Base-by-base conservation (phyloP, 1,140 invertebrate genomes). In the Diachasmimorpha longicaudata region DNA sequence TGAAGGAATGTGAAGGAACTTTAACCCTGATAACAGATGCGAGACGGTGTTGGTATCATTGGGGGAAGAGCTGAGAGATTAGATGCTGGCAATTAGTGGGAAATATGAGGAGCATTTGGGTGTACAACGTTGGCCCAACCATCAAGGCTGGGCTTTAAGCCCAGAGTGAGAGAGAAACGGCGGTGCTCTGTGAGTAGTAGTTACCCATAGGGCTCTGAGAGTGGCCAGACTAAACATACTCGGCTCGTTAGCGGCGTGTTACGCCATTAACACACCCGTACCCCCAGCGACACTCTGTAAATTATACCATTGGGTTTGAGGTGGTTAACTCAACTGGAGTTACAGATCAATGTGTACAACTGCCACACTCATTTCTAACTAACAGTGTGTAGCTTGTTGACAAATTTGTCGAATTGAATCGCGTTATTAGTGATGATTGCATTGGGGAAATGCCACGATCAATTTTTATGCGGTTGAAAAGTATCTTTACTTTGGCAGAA, bases 161-260 rank as follows among this genome's bases (percentile, higher is more conserved):
- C 58, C 58, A 6, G 23, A 63, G 58, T 21, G 31, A 63, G 23
- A 23, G 23, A 10, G 58, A 63, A 19, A 23, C 10, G 19, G 21
- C 11, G 58, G 58, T 25, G n/a, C n/a, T n/a, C n/a, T n/a, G 19
- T 63, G 58, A 23, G 58, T 25, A 23, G 58, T 25, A 63, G 58
- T 63, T 63, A 63, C 70, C 42, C 42, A 31, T 39, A 66, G 39
- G 46, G 70, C 11, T 44, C 42, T 4, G 0, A 46, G 48, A 23
- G 48, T 58, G 63, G 36, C 68, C 16, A 48, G 55, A 75, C 77
- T 77, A 78, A 79, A 80, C 76, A 79, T 77, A 75, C 74, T 79
- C 76, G 77, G 39, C 76, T 79, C 78, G 75, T 81, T 80, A 80
- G 78, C 76, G 78, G 79, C 75, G 70, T 78, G 77, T 80, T 80